These are phyloP conservation scores for Chironomus tentans DNA, from an alignment of 2,888 invertebrate genomes.

Conservation along the genomic window DNA sequence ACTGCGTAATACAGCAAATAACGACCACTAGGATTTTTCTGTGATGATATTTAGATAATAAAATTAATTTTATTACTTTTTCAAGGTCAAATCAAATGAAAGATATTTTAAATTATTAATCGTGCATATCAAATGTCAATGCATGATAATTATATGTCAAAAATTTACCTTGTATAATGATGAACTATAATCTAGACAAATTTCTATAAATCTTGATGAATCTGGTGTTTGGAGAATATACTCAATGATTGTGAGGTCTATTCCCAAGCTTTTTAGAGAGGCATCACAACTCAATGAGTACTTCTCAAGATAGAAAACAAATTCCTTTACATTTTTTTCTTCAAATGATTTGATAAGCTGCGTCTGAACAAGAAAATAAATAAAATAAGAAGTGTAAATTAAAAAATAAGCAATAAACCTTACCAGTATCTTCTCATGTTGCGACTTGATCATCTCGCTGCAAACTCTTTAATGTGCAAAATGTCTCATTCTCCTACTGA, in stretches of 20 bases:
- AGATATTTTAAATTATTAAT: too few species aligned
- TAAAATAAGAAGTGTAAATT: too few species aligned
- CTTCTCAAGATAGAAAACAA: background rate
- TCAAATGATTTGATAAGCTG: background rate
- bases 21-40: background rate
- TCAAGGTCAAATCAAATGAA: too few species aligned
- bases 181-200: background rate
- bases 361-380: too few species aligned
- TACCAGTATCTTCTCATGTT: too few species aligned
- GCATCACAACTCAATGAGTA: background rate
- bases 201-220: background rate
- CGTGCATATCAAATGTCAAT: too few species aligned
- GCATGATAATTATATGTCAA: too few species aligned
- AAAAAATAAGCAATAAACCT: too few species aligned
- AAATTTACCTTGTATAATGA: background rate
- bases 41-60: background rate
- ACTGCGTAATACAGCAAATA: background rate
- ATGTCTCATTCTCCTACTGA: too few species aligned
- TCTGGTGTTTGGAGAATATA: background rate
- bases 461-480: too few species aligned
- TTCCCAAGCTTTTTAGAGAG: background rate
- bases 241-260: background rate
- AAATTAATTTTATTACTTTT: background rate
- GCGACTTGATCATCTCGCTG: too few species aligned
- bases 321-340: background rate